phyloP scores from a whole-genome alignment of 2,888 invertebrate species.

The Thelaira solivaga region DNA sequence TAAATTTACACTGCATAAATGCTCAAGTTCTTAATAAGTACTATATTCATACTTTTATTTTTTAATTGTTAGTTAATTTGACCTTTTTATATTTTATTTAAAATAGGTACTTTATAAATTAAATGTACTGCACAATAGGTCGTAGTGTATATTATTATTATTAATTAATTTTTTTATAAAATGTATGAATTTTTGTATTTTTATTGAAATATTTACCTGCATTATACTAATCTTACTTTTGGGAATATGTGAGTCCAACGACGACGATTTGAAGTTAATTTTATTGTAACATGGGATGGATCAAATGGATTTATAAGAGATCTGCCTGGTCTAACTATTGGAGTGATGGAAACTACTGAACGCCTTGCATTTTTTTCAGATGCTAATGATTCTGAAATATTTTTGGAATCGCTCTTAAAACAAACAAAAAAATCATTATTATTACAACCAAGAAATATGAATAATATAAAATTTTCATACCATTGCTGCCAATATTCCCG shows the following conservation, averaged over 20 bases:
- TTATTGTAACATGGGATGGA: conserved; percentile 97
- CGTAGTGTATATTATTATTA: too few species aligned
- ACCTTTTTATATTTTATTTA: too few species aligned
- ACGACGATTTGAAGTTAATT: conserved; percentile 94
- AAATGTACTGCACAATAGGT: too few species aligned
- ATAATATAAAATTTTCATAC: conserved; percentile 60
- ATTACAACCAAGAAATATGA: background rate
- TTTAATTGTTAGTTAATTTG: too few species aligned
- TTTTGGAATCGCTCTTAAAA: conserved; percentile 70
- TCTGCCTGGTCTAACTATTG: conserved; percentile 84
- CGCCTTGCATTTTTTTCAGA: conserved; percentile 74
- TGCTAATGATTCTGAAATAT: conserved; percentile 74
- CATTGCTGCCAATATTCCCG: conserved; percentile 79
- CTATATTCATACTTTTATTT: too few species aligned
- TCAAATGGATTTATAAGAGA: conserved; percentile 98
- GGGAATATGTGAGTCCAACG: conserved; percentile 99
- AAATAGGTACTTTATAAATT: too few species aligned
- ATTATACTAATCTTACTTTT: conserved; percentile 76
- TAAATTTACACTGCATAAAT: background rate
- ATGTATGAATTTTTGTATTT: too few species aligned
- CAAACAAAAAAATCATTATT: background rate
- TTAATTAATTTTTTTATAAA: too few species aligned
- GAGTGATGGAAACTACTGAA: conserved; percentile 77
- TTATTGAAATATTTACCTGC: background rate
- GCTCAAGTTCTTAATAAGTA: too few species aligned